Evolutionary conservation across 1,140 invertebrate species (phyloP).

Genomic region (Sogatella furcifera): DNA sequence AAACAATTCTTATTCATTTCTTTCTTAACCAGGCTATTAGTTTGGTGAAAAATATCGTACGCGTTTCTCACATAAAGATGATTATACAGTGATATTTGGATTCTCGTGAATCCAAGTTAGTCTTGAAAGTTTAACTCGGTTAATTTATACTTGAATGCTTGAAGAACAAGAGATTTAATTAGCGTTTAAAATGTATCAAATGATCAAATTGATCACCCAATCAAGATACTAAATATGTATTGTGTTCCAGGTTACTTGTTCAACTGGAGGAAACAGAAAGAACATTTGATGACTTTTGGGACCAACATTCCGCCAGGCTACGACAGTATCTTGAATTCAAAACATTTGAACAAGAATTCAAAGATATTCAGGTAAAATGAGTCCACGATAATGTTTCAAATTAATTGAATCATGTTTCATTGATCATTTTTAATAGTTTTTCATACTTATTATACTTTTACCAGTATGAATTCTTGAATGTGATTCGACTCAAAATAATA

Average conservation of each 20-base stretch:
- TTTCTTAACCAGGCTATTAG: too few relatives aligned
- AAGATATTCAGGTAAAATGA: constrained; percentile 51
- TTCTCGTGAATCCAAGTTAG: too few relatives aligned
- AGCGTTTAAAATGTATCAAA: not conserved
- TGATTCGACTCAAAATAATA: not conserved
- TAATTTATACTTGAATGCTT: too few relatives aligned
- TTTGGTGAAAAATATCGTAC: too few relatives aligned
- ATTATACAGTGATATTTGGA: too few relatives aligned
- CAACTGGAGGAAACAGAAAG: constrained; percentile 91
- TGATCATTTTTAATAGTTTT: too few relatives aligned
- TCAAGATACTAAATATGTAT: too few relatives aligned
- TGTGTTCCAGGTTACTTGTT: constrained; percentile 59
- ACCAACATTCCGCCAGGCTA: constrained; percentile 74
- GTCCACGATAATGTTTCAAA: not conserved
- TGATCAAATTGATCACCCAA: not conserved
- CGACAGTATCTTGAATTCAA: constrained; percentile 80
- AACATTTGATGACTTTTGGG: constrained; percentile 90
- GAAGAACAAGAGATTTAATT: constrained; percentile 15
- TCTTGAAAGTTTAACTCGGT: too few relatives aligned
- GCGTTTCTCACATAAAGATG: too few relatives aligned
- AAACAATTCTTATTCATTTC: too few relatives aligned
- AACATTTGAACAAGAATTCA: constrained; percentile 81
- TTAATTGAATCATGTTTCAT: not conserved
- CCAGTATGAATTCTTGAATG: not conserved
- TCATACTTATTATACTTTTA: too few relatives aligned